These are phyloP conservation scores for Sula dactylatra DNA, from an alignment of 2,113 vertebrate genomes.

Conservation along the genomic window DNA sequence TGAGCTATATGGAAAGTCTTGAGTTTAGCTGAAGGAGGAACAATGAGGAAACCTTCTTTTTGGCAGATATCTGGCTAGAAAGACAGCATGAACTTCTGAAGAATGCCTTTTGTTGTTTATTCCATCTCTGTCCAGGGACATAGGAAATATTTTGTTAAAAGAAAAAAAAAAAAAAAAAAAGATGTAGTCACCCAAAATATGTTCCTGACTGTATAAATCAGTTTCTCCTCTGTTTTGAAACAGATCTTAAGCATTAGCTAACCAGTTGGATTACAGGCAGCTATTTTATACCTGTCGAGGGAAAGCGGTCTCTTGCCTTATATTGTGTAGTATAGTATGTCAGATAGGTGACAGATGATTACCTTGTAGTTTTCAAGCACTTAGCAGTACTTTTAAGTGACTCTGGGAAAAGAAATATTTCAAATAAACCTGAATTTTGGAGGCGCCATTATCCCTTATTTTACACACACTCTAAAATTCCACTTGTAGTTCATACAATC, in stretches of 20 bases:
- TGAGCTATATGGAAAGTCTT: neutral
- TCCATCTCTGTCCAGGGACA: neutral
- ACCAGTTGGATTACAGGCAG: neutral
- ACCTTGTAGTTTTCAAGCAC: neutral
- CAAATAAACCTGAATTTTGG: neutral
- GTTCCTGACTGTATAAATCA: neutral
- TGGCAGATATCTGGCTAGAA: neutral
- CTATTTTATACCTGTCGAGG: neutral
- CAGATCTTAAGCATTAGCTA: neutral
- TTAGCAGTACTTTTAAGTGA: neutral
- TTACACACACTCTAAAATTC: neutral
- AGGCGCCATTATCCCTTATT: neutral
- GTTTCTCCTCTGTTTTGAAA: neutral
- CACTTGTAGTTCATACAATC: too few relatives aligned
- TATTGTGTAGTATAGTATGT: accelerated
- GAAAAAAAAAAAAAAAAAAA: neutral
- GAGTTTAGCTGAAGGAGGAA: neutral
- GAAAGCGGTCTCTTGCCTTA: neutral
- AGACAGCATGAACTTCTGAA: neutral
- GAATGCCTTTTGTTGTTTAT: neutral
- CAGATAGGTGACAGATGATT: neutral
- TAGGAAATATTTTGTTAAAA: neutral
- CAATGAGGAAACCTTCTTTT: neutral
- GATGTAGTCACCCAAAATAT: neutral
- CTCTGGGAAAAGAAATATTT: neutral